phyloP scores from a whole-genome alignment of 1,140 invertebrate genomes.

The Pachyrhynchus sulphureomaculatus region DNA sequence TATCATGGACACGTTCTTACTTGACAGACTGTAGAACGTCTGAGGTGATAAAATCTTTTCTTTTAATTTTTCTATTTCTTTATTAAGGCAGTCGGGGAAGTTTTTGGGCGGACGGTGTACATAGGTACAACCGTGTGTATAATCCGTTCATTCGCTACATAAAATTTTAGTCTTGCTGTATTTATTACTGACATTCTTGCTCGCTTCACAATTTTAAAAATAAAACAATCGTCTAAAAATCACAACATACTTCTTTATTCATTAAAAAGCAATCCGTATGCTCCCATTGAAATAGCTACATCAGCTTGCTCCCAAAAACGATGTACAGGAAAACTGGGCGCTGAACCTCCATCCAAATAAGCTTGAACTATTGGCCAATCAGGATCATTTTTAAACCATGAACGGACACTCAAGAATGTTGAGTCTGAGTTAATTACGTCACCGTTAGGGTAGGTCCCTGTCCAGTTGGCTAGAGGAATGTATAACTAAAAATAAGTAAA shows the following conservation, averaged over 20 bases:
- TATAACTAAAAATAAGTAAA: constrained; percentile 12
- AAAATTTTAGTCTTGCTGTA: too few relatives aligned
- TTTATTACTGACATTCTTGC: too few relatives aligned
- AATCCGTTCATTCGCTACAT: too few relatives aligned
- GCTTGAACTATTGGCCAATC: constrained; percentile 24
- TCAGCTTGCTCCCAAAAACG: constrained; percentile 28
- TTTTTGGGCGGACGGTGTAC: too few relatives aligned
- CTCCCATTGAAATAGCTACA: constrained; percentile 18
- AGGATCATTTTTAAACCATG: constrained; percentile 32
- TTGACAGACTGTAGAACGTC: too few relatives aligned
- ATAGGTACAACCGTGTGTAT: too few relatives aligned
- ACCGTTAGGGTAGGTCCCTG: constrained; percentile 24
- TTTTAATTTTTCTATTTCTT: too few relatives aligned
- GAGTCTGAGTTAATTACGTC: constrained; percentile 9
- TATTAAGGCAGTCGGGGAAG: too few relatives aligned
- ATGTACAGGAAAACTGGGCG: constrained; percentile 16
- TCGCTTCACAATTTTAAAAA: too few relatives aligned
- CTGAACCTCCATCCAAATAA: constrained; percentile 17
- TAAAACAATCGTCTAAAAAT: too few relatives aligned
- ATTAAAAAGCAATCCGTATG: constrained; percentile 26
- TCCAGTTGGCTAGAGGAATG: constrained; percentile 21
- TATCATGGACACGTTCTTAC: too few relatives aligned
- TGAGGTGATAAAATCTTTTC: too few relatives aligned
- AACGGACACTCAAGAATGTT: constrained; percentile 21
- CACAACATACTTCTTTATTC: constrained; percentile 20